Evolutionary conservation across 2,797 vertebrate genomes (phyloP).

Genomic region (Galaxias olidus): DNA sequence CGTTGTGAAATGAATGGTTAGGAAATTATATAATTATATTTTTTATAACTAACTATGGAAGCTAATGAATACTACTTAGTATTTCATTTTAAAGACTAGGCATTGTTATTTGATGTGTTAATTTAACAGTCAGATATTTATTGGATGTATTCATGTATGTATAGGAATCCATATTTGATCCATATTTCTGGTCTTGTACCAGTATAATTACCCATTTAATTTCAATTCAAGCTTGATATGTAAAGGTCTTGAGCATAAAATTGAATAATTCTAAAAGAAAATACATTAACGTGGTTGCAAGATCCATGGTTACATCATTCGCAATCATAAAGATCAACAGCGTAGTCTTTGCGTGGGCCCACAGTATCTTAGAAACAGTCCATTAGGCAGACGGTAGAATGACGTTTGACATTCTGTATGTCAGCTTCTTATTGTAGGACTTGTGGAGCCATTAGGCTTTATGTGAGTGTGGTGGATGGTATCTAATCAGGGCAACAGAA

Average conservation of each 20-base stretch:
- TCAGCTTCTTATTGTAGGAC: not conserved
- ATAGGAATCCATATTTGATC: not conserved
- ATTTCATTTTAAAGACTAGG: too few species aligned
- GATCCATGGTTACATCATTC: not conserved
- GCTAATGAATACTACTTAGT: too few species aligned
- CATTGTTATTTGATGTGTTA: too few species aligned
- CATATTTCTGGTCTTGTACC: not conserved
- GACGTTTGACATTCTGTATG: not conserved
- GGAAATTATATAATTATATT: too few species aligned
- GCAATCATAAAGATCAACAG: not conserved
- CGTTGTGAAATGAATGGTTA: too few species aligned
- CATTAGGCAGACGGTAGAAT: not conserved
- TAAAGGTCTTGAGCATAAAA: too few species aligned
- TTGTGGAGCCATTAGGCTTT: not conserved
- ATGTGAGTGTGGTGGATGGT: not conserved
- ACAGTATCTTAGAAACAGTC: not conserved
- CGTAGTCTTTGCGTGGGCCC: not conserved
- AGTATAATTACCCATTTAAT: too few species aligned
- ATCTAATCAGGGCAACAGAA: not conserved
- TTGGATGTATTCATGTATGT: not conserved
- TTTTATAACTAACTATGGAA: too few species aligned
- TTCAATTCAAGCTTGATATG: too few species aligned
- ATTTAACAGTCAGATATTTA: too few species aligned
- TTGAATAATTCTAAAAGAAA: not conserved
- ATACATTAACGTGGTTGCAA: not conserved